Conservation (phyloP, 2,797 vertebrate genomes). For the Myotis planiceps region DNA sequence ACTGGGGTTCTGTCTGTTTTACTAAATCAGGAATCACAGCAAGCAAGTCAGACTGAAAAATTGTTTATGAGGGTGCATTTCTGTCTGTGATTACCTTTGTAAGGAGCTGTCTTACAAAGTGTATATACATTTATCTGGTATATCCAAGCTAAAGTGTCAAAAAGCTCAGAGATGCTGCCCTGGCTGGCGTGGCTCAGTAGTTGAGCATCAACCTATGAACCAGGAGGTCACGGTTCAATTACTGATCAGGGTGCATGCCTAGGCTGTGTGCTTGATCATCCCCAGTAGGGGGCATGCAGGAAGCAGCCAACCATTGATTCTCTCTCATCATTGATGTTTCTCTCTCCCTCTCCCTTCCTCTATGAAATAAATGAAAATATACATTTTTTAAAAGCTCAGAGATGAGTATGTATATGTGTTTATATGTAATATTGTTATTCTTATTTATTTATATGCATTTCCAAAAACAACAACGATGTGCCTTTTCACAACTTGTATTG, state of each 20-base stretch:
- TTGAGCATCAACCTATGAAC: too few relatives aligned
- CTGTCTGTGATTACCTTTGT: not conserved
- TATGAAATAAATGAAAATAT: too few relatives aligned
- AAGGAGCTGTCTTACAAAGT: not conserved
- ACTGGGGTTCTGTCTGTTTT: not conserved
- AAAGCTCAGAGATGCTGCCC: not conserved
- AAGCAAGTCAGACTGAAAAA: not conserved
- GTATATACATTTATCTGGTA: not conserved
- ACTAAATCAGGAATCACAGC: not conserved
- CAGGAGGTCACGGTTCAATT: too few relatives aligned
- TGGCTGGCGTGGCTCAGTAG: too few relatives aligned
- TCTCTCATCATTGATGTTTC: too few relatives aligned
- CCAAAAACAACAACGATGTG: not conserved
- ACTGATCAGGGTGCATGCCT: too few relatives aligned
- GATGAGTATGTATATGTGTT: not conserved
- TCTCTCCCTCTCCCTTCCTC: too few relatives aligned
- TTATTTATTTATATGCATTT: conserved; percentile 26
- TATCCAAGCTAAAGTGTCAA: not conserved
- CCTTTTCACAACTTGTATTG: not conserved
- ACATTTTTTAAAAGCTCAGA: not conserved
- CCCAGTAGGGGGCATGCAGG: too few relatives aligned
- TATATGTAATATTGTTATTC: not conserved
- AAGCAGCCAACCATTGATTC: too few relatives aligned
- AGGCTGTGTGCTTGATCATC: too few relatives aligned
- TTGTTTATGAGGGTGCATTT: not conserved